phyloP scores from a whole-genome alignment of 2,113 vertebrate species.

The Aepyceros melampus region DNA sequence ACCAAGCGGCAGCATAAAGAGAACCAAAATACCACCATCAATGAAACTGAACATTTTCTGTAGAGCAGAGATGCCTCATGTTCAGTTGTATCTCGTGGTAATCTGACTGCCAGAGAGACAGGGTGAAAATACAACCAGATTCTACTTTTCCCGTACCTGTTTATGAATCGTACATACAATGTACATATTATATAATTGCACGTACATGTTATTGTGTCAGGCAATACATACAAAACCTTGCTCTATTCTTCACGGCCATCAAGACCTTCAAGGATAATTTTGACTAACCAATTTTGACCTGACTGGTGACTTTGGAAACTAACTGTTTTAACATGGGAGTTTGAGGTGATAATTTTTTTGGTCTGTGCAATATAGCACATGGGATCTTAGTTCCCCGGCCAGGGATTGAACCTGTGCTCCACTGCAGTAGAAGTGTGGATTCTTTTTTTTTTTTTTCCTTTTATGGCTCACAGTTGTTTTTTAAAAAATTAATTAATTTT shows the following conservation, averaged over 20 bases:
- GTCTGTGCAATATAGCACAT: neutral
- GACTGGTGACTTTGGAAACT: neutral
- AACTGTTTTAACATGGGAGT: neutral
- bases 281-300: neutral
- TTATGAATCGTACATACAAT: neutral
- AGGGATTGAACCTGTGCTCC: neutral
- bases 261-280: neutral
- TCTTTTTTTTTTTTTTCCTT: neutral
- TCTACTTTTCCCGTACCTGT: neutral
- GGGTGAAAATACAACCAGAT: neutral
- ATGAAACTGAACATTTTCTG: neutral
- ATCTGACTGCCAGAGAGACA: neutral
- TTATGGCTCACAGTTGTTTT: neutral
- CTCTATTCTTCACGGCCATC: neutral
- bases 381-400: neutral
- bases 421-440: neutral
- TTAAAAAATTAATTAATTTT: neutral
- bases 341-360: neutral
- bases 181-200: neutral
- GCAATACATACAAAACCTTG: neutral
- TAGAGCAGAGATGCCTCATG: neutral
- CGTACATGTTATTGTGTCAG: neutral
- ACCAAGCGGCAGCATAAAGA: neutral
- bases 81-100: neutral
- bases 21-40: neutral